phyloP scores from a whole-genome alignment of 2,113 vertebrate species.

The Tenrec ecaudatus region DNA sequence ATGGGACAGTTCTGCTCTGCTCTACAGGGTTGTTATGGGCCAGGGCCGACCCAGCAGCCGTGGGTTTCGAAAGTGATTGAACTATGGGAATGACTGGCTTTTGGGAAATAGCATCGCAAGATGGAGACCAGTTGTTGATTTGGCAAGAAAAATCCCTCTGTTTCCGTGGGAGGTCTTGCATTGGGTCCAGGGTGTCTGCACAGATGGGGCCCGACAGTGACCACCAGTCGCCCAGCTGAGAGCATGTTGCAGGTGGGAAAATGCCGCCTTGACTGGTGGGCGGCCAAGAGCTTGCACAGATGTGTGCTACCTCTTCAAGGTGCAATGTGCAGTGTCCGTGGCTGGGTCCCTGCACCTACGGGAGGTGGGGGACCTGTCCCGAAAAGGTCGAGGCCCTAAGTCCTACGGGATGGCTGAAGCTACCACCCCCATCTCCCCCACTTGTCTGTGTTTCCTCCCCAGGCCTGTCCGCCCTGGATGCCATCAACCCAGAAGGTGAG shows the following conservation, averaged over 20 bases:
- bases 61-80: neutral
- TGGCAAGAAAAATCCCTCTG: rapidly evolving
- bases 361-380: neutral
- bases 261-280: rapidly evolving
- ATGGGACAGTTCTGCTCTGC: no score
- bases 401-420: neutral
- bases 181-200: neutral
- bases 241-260: neutral
- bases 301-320: neutral
- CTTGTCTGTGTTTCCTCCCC: neutral
- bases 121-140: neutral
- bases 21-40: no score
- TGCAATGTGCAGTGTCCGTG: neutral
- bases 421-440: neutral
- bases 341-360: neutral
- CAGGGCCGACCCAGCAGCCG: no score
- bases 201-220: neutral
- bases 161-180: neutral
- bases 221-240: neutral
- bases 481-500: conserved; percentile 77
- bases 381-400: neutral
- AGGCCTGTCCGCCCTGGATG: conserved; percentile 71
- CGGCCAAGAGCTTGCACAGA: neutral
- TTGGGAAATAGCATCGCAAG: neutral
- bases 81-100: neutral